These are phyloP conservation scores for Yponomeuta evonymella DNA, from an alignment of 2,888 invertebrate genomes.

Conservation along the genomic window DNA sequence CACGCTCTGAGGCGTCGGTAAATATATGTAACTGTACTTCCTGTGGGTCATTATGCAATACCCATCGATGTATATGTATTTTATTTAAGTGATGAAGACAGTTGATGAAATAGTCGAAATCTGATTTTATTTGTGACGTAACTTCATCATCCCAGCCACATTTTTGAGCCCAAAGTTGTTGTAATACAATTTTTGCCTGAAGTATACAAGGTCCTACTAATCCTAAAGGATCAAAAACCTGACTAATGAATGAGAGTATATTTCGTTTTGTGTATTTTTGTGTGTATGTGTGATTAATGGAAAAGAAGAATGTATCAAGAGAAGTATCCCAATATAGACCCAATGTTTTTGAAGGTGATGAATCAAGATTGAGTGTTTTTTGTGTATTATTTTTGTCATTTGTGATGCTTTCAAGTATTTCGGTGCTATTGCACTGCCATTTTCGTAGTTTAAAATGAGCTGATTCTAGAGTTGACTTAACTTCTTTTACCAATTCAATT, in stretches of 20 bases:
- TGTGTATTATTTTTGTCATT: conserved; percentile 12
- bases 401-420: too few species aligned
- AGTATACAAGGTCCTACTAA: conserved; percentile 11
- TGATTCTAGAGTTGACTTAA: conserved; percentile 15
- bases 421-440: too few species aligned
- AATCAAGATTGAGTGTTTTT: conserved; percentile 7
- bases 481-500: conserved; percentile 19
- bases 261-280: too few species aligned
- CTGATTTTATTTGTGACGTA: conserved; percentile 5
- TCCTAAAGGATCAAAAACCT: conserved; percentile 15
- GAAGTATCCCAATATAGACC: conserved; percentile 15
- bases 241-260: too few species aligned
- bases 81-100: too few species aligned
- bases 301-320: neutral
- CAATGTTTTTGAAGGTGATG: conserved; percentile 17
- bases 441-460: too few species aligned
- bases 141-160: conserved; percentile 20
- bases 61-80: neutral
- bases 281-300: too few species aligned
- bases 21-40: conserved; percentile 19
- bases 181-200: conserved; percentile 11
- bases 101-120: too few species aligned
- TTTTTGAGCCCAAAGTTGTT: conserved; percentile 18
- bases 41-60: conserved; percentile 1
- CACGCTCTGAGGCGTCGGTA: conserved; percentile 19